phyloP scores from a whole-genome alignment of 2,888 invertebrate genomes.

The Drosophila paramelanica region DNA sequence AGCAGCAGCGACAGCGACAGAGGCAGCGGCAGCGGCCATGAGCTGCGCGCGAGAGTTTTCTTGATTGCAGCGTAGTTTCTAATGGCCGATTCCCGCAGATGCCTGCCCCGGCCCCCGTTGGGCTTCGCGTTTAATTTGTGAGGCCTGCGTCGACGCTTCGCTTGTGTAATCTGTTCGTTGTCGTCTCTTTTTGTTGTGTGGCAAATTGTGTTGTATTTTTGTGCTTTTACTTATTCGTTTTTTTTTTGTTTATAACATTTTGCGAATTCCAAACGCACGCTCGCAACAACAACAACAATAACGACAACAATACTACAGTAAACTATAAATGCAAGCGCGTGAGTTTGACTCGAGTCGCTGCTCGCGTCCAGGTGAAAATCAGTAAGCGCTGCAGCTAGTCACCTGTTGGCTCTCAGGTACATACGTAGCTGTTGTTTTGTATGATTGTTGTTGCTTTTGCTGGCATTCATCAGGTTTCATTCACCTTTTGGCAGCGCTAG shows the following conservation, averaged over 20 bases:
- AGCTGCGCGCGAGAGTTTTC: constrained; percentile 66
- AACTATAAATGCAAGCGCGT: constrained; percentile 45
- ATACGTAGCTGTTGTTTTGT: constrained; percentile 21
- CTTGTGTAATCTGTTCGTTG: constrained; percentile 72
- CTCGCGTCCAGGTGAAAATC: constrained; percentile 65
- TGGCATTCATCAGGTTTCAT: constrained; percentile 81
- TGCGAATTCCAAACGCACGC: constrained; percentile 75
- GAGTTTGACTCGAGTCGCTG: constrained; percentile 19
- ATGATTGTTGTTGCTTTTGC: constrained; percentile 41
- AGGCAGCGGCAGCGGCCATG: constrained; percentile 24
- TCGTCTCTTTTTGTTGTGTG: constrained; percentile 22
- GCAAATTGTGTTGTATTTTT: constrained; percentile 40
- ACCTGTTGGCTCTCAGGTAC: constrained; percentile 56
- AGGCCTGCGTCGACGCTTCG: constrained; percentile 62
- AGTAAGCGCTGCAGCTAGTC: constrained; percentile 56
- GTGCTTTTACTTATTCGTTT: constrained; percentile 41
- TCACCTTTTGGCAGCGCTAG: constrained; percentile 68
- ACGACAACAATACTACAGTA: constrained; percentile 23
- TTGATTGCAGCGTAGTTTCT: constrained; percentile 70
- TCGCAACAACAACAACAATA: constrained; percentile 40
- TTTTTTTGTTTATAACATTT: constrained; percentile 70
- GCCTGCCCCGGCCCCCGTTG: background rate
- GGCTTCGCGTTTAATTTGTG: constrained; percentile 36
- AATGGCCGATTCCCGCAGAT: constrained; percentile 47
- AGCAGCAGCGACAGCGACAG: constrained; percentile 23